phyloP scores from a whole-genome alignment of 2,888 invertebrate genomes.

The Limnephilus auricula region DNA sequence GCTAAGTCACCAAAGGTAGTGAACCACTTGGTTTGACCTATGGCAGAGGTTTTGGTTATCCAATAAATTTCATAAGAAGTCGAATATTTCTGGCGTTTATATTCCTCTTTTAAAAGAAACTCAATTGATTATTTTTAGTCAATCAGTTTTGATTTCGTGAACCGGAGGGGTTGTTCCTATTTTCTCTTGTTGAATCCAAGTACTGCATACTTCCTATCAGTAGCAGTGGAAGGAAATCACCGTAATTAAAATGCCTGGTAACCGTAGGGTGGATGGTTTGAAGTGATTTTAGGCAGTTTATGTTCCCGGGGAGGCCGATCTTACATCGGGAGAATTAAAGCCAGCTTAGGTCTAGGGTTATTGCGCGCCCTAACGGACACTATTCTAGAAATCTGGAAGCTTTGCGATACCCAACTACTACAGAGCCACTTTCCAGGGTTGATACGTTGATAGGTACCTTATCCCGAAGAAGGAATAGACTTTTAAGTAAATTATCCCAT shows the following conservation, averaged over 20 bases:
- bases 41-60: no score
- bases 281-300: constrained; percentile 48
- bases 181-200: background rate
- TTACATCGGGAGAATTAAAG: constrained; percentile 36
- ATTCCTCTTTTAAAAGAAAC: no score
- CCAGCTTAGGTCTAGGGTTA: constrained; percentile 44
- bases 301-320: background rate
- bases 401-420: background rate
- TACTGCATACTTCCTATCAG: background rate
- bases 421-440: background rate
- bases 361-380: constrained; percentile 34
- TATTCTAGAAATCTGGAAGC: constrained; percentile 18
- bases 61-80: no score
- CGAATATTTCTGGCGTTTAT: no score
- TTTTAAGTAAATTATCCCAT: background rate
- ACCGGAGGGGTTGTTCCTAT: no score
- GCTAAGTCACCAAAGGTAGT: no score
- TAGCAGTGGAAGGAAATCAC: background rate
- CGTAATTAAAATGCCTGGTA: constrained; percentile 30
- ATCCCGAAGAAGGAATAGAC: background rate
- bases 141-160: no score
- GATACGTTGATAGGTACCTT: background rate
- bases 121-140: no score
- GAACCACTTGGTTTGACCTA: no score
- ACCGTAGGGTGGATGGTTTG: background rate